Percentiles rank a stretch among this genome's conserved stretches.
These are phyloP conservation scores for Cacatua alba DNA, from an alignment of 2,113 vertebrate species.

Conservation along the genomic window DNA sequence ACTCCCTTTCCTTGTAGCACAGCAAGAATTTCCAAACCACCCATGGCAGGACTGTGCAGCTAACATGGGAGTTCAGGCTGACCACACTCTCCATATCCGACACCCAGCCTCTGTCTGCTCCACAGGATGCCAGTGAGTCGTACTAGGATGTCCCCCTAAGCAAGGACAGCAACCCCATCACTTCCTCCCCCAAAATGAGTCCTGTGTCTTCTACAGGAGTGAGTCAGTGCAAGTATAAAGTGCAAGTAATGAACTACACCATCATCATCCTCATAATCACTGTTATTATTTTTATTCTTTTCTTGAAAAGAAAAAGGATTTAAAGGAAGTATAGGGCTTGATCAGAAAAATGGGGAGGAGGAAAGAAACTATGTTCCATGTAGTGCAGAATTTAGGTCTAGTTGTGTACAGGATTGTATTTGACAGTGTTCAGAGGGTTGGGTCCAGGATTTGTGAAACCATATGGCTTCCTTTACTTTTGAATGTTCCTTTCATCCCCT, in stretches of 20 bases:
- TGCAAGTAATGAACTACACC: neutral
- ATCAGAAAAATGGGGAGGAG: neutral
- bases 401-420: neutral
- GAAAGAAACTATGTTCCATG: neutral
- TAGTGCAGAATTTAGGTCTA: neutral
- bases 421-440: neutral
- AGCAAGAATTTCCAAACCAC: neutral
- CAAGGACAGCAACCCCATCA: neutral
- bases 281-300: neutral
- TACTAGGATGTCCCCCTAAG: neutral
- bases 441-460: neutral
- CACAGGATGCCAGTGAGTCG: neutral
- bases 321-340: neutral
- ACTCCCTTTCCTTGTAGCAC: neutral
- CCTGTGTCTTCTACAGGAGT: neutral
- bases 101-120: neutral
- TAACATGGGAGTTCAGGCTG: neutral
- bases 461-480: neutral
- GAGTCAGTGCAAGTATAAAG: neutral
- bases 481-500: neutral
- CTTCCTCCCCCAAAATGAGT: neutral
- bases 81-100: accelerated
- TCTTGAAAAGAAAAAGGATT: neutral
- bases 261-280: neutral
- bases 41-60: neutral